Evolutionary conservation across 2,797 vertebrate species (phyloP), one percentile per base, ranked within the genome.

Genomic region (Picus viridis): DNA sequence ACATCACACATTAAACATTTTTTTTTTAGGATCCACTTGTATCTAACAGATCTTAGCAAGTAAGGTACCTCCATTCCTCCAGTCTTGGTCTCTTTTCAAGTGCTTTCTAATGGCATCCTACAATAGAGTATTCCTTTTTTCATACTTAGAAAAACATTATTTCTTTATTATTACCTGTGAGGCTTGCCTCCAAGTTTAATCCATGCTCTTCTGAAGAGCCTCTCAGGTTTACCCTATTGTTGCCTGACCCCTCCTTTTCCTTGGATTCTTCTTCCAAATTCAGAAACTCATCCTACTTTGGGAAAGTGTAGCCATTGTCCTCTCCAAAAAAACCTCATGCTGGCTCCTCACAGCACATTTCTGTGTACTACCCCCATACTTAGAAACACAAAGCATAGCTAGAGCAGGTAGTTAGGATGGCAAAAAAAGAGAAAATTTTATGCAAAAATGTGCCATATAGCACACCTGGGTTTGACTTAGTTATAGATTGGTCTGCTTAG

Each of bases 271-370:
- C 23, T 56, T 24, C 30, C 18, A 39, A 27, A 10, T 57, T 7
- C 10, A 67, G 9, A 9, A 54, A 36, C 9, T 53, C 15, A 68
- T 39, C 7, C 12, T 8, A 22, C 4, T 12, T 18, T 32, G 20
- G 14, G 14, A 54, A 84, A 74, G 6, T 5, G 7, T 4, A n/a
- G 4, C 49, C 17, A 43, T 34, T 34, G 12, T 12, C 39, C 9
- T 49, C 12, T 18, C 2, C 5, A 18, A 32, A 69, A 73, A 61
- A 3, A 1, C 43, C 45, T 7, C 15, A 9, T 15, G 0, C 2
- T 65, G 16, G 17, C 16, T 70, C 32, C 59, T 3, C 6, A 3
- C 22, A 83, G 34, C 11, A 41, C 3, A 39, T 73, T 80, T 70
- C 30, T 77, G 7, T 68, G 24, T 68, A 17, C 7, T 51, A 26